Conservation (phyloP, 2,888 invertebrate species). For the Electrophaes corylata region DNA sequence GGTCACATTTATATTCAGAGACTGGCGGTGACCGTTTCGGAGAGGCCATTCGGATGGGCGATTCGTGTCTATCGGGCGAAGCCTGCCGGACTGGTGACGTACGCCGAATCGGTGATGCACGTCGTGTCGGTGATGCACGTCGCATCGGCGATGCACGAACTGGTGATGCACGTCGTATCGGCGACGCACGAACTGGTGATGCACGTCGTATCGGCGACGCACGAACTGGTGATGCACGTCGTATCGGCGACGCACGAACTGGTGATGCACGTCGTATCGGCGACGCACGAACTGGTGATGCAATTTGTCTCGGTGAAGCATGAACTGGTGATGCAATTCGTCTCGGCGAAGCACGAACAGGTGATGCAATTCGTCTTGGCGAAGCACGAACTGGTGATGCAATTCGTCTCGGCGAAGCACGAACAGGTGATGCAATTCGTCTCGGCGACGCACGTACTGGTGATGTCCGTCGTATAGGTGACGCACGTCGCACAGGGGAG, state of each 20-base stretch:
- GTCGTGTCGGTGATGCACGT: slow-evolving; percentile 12
- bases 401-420: slow-evolving; percentile 3
- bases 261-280: slow-evolving; percentile 5
- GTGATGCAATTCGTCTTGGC: slow-evolving; percentile 7
- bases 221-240: slow-evolving; percentile 15
- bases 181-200: slow-evolving; percentile 10
- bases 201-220: slow-evolving; percentile 8
- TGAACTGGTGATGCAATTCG: not conserved
- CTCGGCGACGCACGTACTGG: slow-evolving; percentile 16
- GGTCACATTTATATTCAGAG: slow-evolving; percentile 49
- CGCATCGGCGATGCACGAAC: slow-evolving; percentile 8
- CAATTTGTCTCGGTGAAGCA: slow-evolving; percentile 3
- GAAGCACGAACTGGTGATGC: slow-evolving; percentile 10
- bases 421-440: slow-evolving; percentile 4
- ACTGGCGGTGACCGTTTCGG: slow-evolving; percentile 23
- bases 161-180: slow-evolving; percentile 2
- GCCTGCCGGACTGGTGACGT: slow-evolving; percentile 15
- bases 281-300: not conserved
- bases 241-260: slow-evolving; percentile 12
- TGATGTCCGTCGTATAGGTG: slow-evolving; percentile 17
- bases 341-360: slow-evolving; percentile 7
- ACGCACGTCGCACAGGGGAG: slow-evolving; percentile 15
- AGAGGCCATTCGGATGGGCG: slow-evolving; percentile 14
- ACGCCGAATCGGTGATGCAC: slow-evolving; percentile 16
- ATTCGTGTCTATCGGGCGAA: slow-evolving; percentile 16